Evolutionary conservation across 2,888 invertebrate species (phyloP).

Genomic region (Drosophila basisetae): DNA sequence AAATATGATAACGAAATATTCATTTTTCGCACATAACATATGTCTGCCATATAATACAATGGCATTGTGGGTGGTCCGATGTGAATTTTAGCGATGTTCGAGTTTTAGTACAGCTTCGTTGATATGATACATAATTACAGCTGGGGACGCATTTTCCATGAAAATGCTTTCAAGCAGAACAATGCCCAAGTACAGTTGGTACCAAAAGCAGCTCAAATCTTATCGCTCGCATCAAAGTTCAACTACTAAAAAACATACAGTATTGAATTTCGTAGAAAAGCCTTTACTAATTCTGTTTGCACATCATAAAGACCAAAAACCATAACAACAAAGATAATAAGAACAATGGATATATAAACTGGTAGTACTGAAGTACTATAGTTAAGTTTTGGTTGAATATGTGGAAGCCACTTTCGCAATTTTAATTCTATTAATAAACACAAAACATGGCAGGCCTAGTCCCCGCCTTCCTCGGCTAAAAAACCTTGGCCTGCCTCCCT

Average conservation of each 20-base stretch:
- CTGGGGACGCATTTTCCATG: background rate
- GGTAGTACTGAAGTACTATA: background rate
- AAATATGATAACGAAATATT: slow-evolving; percentile 9
- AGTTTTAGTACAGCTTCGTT: background rate
- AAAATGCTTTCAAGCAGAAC: background rate
- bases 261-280: slow-evolving; percentile 23
- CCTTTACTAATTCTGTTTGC: slow-evolving; percentile 34
- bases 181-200: slow-evolving; percentile 40
- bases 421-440: slow-evolving; percentile 24
- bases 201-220: slow-evolving; percentile 39
- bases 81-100: slow-evolving; percentile 20
- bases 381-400: slow-evolving; percentile 9
- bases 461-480: too few relatives aligned
- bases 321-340: slow-evolving; percentile 37
- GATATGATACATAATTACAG: background rate
- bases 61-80: slow-evolving; percentile 2
- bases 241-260: slow-evolving; percentile 17
- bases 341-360: slow-evolving; percentile 42
- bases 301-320: slow-evolving; percentile 23
- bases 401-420: slow-evolving; percentile 15
- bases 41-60: slow-evolving; percentile 1
- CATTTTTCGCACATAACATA: slow-evolving; percentile 24
- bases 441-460: background rate
- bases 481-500: slow-evolving; percentile 4
- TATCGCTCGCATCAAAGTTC: slow-evolving; percentile 51